Evolutionary conservation across 1,140 invertebrate genomes (phyloP).

Genomic region (Drosophila ogumai): DNA sequence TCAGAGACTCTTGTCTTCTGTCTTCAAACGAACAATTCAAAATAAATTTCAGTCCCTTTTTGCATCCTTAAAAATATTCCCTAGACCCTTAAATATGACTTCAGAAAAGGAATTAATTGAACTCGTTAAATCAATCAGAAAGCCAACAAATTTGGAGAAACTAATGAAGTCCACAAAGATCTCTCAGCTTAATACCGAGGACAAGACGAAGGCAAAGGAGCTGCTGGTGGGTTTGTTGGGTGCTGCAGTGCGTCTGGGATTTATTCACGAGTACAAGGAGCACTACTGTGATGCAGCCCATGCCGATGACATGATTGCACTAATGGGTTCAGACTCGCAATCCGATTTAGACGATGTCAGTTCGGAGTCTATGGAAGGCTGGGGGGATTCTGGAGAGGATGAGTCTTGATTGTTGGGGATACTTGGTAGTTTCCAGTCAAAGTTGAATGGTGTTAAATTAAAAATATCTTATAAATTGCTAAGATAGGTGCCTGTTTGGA

Average conservation of each 20-base stretch:
- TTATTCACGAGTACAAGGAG: constrained; percentile 15
- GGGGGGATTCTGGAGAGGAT: background rate
- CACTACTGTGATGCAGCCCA: constrained; percentile 19
- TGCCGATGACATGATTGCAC: constrained; percentile 4
- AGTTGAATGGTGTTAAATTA: background rate
- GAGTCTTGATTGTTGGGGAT: background rate
- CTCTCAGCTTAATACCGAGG: background rate
- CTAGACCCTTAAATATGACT: background rate
- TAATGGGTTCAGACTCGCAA: background rate
- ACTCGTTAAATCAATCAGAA: background rate
- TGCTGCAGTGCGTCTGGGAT: constrained; percentile 12
- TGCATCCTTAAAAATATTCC: background rate
- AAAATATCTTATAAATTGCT: background rate
- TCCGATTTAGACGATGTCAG: background rate
- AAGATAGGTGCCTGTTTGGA: too few species aligned
- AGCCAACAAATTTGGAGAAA: background rate
- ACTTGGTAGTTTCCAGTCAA: background rate
- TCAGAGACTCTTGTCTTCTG: background rate
- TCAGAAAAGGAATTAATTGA: constrained; percentile 1
- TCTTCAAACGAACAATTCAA: background rate
- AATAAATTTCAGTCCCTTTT: background rate
- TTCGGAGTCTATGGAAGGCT: constrained; percentile 3
- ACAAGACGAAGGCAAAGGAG: background rate
- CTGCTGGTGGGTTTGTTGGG: background rate
- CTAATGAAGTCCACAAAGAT: background rate